Evolutionary conservation across 2,797 vertebrate genomes (phyloP).

Genomic region (Myotis planiceps): DNA sequence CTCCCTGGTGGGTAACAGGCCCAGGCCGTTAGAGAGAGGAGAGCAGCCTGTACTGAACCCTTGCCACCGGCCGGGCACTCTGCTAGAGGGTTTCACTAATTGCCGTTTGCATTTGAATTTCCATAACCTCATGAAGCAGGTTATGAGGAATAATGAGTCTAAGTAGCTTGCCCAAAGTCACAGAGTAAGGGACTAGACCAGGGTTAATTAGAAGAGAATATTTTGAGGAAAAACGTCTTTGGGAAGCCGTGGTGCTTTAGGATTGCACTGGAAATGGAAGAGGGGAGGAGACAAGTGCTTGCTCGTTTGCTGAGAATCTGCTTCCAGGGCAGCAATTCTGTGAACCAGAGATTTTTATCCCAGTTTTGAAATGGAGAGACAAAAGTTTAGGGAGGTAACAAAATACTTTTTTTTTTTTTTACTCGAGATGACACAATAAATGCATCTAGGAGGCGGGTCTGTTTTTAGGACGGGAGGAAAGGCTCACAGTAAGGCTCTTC

Average conservation of each 20-base stretch:
- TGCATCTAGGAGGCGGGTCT: neutral
- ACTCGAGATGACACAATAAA: neutral
- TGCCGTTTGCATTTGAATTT: conserved; percentile 30
- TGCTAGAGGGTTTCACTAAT: neutral
- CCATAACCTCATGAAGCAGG: neutral
- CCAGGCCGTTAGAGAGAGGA: neutral
- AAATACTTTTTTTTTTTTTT: neutral
- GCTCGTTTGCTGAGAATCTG: neutral
- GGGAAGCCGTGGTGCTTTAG: neutral
- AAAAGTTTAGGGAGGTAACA: neutral
- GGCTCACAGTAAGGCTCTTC: neutral
- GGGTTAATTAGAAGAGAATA: neutral
- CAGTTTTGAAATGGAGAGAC: neutral
- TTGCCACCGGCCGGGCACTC: neutral
- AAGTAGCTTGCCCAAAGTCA: conserved; percentile 1
- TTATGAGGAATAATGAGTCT: neutral
- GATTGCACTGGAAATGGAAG: neutral
- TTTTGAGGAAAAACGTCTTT: neutral
- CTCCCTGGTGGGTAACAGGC: neutral
- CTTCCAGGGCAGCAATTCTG: neutral
- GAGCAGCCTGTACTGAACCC: conserved; percentile 10
- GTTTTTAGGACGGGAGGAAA: neutral
- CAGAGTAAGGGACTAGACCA: neutral
- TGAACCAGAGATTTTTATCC: neutral
- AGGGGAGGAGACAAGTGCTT: neutral